Conservation (phyloP, 2,113 vertebrate species). For the Mugil cephalus region DNA sequence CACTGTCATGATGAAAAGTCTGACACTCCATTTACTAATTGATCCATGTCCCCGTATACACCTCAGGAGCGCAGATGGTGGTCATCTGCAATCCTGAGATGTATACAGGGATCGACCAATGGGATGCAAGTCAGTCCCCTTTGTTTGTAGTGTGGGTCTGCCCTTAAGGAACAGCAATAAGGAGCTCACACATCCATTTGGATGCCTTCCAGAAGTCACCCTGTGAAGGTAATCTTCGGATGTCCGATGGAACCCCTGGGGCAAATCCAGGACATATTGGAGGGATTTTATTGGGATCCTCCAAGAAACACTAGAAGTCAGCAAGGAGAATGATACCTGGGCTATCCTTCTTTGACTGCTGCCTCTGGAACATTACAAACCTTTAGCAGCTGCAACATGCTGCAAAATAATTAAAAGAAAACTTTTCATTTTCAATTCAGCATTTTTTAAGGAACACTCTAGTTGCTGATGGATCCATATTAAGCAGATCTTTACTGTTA, state of each 20-base stretch:
- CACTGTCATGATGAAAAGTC: too few species aligned
- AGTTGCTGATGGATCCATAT: constrained; percentile 61
- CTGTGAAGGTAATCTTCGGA: constrained; percentile 13
- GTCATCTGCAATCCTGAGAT: neutral
- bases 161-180: neutral
- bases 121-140: neutral
- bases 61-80: too few species aligned
- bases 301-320: neutral
- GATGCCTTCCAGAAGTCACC: neutral
- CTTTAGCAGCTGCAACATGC: too few species aligned
- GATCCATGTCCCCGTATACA: too few species aligned
- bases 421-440: constrained; percentile 28
- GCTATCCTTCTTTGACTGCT: neutral
- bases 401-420: too few species aligned
- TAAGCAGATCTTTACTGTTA: constrained; percentile 60
- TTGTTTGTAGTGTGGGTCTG: neutral
- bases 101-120: neutral
- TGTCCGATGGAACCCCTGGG: neutral
- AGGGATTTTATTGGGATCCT: neutral
- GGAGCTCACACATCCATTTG: constrained; percentile 4
- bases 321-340: neutral
- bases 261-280: constrained; percentile 3
- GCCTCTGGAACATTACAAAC: neutral
- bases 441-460: constrained; percentile 37
- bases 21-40: too few species aligned